Percentiles rank a stretch among this genome's conserved stretches.
Conservation (phyloP, 2,797 vertebrate species). For the Carapus acus region DNA sequence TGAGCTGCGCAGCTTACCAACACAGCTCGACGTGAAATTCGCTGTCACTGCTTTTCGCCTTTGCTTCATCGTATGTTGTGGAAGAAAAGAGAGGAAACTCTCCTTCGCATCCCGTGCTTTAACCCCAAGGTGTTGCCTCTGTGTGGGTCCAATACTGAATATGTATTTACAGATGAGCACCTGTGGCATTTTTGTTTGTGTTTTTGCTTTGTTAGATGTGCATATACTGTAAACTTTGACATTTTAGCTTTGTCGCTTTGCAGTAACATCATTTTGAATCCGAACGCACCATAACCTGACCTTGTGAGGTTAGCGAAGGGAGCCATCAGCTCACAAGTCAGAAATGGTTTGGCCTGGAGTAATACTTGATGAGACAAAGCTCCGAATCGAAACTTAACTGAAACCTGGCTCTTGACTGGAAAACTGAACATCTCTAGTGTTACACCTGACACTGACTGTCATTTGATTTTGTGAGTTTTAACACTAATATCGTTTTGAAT, state of each 20-base stretch:
- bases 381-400: conserved; percentile 3
- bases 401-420: conserved; percentile 5
- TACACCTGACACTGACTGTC: not conserved
- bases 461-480: conserved; percentile 8
- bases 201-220: conserved; percentile 27
- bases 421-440: not conserved
- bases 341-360: not conserved
- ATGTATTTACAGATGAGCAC: conserved; percentile 14
- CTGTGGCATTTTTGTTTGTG: conserved; percentile 27
- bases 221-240: conserved; percentile 15
- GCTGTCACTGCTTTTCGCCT: conserved; percentile 20
- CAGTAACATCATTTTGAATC: conserved; percentile 28
- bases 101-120: conserved; percentile 21
- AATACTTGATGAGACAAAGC: conserved; percentile 21
- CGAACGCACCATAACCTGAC: conserved; percentile 16
- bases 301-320: conserved; percentile 18
- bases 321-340: not conserved
- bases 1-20: too few species aligned
- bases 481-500: not conserved
- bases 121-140: conserved; percentile 6
- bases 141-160: conserved; percentile 14
- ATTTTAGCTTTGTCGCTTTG: conserved; percentile 36
- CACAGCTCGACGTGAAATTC: conserved; percentile 14
- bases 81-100: conserved; percentile 15
- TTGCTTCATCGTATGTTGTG: conserved; percentile 18